These are phyloP conservation scores for Sapajus apella DNA, from an alignment of 2,113 vertebrate genomes.

Conservation along the genomic window DNA sequence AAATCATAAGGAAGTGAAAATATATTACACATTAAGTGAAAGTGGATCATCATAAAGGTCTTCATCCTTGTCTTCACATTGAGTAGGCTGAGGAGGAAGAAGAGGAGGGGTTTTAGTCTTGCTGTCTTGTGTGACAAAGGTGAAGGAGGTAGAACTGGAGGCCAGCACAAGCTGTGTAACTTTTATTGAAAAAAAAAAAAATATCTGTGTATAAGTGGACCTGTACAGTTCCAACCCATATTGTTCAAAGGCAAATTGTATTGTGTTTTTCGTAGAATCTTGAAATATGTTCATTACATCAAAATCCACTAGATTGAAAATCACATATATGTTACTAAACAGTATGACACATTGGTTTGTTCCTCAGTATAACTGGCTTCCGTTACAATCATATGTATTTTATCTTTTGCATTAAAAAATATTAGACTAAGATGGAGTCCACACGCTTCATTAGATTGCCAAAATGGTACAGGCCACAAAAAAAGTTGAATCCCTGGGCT, in stretches of 20 bases:
- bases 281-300: not conserved
- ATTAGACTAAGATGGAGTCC: not conserved
- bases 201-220: not conserved
- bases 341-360: constrained; percentile 18
- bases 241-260: not conserved
- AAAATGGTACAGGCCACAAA: not conserved
- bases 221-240: not conserved
- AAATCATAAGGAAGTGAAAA: not conserved
- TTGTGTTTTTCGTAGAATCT: not conserved
- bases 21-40: not conserved
- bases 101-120: not conserved
- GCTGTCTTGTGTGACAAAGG: not conserved
- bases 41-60: not conserved
- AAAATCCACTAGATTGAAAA: not conserved
- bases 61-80: not conserved
- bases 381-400: constrained; percentile 8
- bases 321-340: not conserved
- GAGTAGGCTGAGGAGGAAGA: not conserved
- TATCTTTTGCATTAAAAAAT: constrained; percentile 37
- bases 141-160: not conserved
- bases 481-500: not conserved
- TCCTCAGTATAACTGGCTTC: not conserved
- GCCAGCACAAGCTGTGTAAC: not conserved
- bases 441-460: not conserved
- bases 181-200: not conserved